Conservation (phyloP, 1,140 invertebrate species). For the Phymorhynchus buccinoides region DNA sequence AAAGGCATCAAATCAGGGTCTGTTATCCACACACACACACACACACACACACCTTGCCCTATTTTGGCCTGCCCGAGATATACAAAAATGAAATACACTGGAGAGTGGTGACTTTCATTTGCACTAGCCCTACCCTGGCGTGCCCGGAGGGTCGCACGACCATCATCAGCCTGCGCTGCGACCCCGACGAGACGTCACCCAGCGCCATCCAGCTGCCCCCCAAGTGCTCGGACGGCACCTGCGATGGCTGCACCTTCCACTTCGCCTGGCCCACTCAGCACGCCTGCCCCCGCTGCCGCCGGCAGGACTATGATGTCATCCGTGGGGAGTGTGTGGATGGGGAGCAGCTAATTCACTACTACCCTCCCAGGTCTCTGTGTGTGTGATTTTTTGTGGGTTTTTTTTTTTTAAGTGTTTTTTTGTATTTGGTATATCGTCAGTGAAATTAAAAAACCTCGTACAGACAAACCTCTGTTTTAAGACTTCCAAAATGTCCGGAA, state of each 20-base stretch:
- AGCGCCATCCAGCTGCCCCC: slow-evolving; percentile 74
- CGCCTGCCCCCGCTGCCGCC: slow-evolving; percentile 77
- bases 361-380: slow-evolving; percentile 75
- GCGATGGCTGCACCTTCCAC: slow-evolving; percentile 80
- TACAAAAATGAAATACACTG: too few species aligned
- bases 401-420: background rate
- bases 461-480: too few species aligned
- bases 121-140: slow-evolving; percentile 74
- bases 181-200: slow-evolving; percentile 69
- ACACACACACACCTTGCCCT: too few species aligned
- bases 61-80: too few species aligned
- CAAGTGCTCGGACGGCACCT: slow-evolving; percentile 79
- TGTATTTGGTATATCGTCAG: too few species aligned
- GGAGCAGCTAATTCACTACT: slow-evolving; percentile 76
- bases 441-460: too few species aligned
- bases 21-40: too few species aligned
- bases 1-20: too few species aligned
- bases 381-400: too few species aligned
- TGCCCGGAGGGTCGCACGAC: slow-evolving; percentile 77
- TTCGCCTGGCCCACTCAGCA: slow-evolving; percentile 76
- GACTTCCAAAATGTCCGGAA: too few species aligned
- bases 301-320: slow-evolving; percentile 74
- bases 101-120: too few species aligned
- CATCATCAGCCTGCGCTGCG: slow-evolving; percentile 75
- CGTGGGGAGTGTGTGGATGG: slow-evolving; percentile 77